These are phyloP conservation scores for Tiliacea citrago DNA, from an alignment of 2,888 invertebrate species.

Conservation along the genomic window DNA sequence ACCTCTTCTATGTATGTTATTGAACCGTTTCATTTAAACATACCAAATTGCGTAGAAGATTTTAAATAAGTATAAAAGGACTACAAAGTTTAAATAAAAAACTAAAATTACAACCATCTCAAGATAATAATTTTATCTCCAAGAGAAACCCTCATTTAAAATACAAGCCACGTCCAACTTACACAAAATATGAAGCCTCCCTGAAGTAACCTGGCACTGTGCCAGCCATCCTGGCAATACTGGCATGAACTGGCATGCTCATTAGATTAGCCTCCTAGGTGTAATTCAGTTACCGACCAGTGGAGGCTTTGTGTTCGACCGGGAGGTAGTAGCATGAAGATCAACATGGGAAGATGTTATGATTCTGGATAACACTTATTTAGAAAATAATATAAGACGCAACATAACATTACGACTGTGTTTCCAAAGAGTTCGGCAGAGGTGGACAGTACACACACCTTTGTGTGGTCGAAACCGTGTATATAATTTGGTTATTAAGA, in stretches of 20 bases:
- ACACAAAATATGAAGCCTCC: conserved; percentile 49
- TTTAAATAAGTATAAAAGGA: background rate
- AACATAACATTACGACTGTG: background rate
- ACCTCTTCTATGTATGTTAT: background rate
- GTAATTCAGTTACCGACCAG: conserved; percentile 53
- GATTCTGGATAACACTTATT: background rate
- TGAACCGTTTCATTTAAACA: background rate
- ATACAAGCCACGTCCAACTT: conserved; percentile 46
- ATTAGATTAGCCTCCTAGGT: conserved; percentile 55
- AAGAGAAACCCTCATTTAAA: conserved; percentile 48
- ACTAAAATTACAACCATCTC: conserved; percentile 14
- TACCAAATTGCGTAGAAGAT: background rate
- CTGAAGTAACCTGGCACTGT: conserved; percentile 35
- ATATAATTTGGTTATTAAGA: background rate
- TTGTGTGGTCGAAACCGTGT: background rate
- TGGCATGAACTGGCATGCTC: conserved; percentile 20
- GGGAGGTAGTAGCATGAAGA: conserved; percentile 1
- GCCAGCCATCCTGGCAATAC: conserved; percentile 31
- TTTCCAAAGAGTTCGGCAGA: background rate
- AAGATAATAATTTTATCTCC: conserved; percentile 33
- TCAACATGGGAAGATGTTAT: conserved; percentile 11
- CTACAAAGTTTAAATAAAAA: background rate
- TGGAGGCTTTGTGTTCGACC: conserved; percentile 41
- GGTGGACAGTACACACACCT: background rate
- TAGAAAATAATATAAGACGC: background rate